Evolutionary conservation across 2,888 invertebrate species (phyloP).

Genomic region (Clepsis dumicolana): DNA sequence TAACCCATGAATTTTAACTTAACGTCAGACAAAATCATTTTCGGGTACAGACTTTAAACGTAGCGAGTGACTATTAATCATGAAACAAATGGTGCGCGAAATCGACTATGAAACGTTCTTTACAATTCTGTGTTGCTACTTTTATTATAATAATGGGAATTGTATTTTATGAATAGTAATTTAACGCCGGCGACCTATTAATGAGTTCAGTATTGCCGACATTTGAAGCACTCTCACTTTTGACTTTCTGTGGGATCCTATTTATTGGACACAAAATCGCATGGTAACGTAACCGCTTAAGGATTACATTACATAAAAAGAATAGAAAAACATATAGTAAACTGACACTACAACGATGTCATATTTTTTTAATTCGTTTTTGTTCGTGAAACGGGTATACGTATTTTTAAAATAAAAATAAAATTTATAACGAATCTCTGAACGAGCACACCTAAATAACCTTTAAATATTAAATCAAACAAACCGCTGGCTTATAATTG

Average conservation of each 20-base stretch:
- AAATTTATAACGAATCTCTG: neutral
- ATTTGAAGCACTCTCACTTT: neutral
- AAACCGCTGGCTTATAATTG: neutral
- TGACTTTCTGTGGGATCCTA: too few species aligned
- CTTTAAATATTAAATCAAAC: neutral
- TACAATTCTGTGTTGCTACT: slow-evolving; percentile 37
- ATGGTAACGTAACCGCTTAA: too few species aligned
- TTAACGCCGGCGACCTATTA: slow-evolving; percentile 1
- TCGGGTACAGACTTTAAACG: slow-evolving; percentile 44
- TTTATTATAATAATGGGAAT: slow-evolving; percentile 36
- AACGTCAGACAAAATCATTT: slow-evolving; percentile 38
- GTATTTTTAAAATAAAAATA: too few species aligned
- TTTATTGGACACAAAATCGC: too few species aligned
- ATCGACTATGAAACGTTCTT: slow-evolving; percentile 47
- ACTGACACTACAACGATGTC: too few species aligned
- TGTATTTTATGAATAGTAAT: slow-evolving; percentile 11
- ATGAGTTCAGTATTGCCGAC: neutral
- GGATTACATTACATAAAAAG: too few species aligned
- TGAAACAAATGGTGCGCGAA: slow-evolving; percentile 48
- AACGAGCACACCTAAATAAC: neutral
- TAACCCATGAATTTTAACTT: slow-evolving; percentile 25
- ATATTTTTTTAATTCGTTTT: too few species aligned
- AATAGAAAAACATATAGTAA: too few species aligned
- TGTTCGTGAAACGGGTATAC: neutral
- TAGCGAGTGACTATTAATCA: slow-evolving; percentile 49